phyloP scores from a whole-genome alignment of 1,140 invertebrate species.

The Latrodectus geometricus region DNA sequence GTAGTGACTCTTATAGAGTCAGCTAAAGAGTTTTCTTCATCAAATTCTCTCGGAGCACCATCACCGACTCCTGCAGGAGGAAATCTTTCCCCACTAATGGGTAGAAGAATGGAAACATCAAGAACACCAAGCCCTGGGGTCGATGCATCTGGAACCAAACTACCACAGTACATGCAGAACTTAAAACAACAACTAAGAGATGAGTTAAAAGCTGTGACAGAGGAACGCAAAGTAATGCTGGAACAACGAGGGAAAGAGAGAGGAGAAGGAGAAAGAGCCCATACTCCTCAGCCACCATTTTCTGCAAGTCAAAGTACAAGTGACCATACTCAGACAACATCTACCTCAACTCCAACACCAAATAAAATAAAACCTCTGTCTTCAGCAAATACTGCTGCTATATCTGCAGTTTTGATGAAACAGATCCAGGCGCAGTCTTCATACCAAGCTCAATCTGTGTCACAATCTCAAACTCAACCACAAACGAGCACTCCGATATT shows the following conservation, averaged over 20 bases:
- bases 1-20: constrained; percentile 1
- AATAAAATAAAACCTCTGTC: neutral
- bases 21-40: constrained; percentile 32
- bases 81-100: constrained; percentile 10
- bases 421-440: constrained; percentile 6
- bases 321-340: neutral
- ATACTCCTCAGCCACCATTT: constrained; percentile 67
- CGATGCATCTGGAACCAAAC: constrained; percentile 65
- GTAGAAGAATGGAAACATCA: constrained; percentile 11
- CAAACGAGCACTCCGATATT: neutral
- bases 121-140: constrained; percentile 35
- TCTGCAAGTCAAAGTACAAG: neutral
- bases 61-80: constrained; percentile 13
- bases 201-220: constrained; percentile 72
- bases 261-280: constrained; percentile 23
- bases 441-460: neutral
- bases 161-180: constrained; percentile 72
- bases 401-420: neutral
- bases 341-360: neutral
- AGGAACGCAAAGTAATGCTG: constrained; percentile 69
- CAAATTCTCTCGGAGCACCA: constrained; percentile 1
- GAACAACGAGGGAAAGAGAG: constrained; percentile 68
- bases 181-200: constrained; percentile 73
- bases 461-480: neutral
- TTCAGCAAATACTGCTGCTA: neutral